Percentiles rank a stretch among this genome's conserved stretches.
Evolutionary conservation across 2,797 vertebrate genomes (phyloP).

Genomic region (Rhodeus uyekii): DNA sequence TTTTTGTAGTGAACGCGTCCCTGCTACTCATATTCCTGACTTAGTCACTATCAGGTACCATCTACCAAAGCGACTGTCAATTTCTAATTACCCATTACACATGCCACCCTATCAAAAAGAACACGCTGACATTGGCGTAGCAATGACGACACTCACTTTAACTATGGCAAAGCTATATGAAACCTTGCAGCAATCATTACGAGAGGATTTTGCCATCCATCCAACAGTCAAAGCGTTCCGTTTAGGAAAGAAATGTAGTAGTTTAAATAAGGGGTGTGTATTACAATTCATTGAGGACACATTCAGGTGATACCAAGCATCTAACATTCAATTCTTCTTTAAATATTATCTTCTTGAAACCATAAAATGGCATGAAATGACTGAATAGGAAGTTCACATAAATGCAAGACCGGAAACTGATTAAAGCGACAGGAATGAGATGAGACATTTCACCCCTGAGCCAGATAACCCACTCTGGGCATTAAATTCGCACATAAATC

Average conservation of each 20-base stretch:
- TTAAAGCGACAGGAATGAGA: constrained; percentile 18
- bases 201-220: constrained; percentile 11
- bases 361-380: not conserved
- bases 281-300: constrained; percentile 38
- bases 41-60: constrained; percentile 31
- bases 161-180: constrained; percentile 19
- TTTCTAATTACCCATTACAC: not conserved
- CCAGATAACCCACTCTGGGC: constrained; percentile 11
- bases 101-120: not conserved
- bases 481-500: not conserved
- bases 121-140: constrained; percentile 11
- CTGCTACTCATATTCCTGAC: constrained; percentile 6
- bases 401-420: not conserved
- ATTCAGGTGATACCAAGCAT: constrained; percentile 18
- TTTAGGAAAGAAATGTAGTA: constrained; percentile 13
- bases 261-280: constrained; percentile 12
- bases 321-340: constrained; percentile 28
- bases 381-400: constrained; percentile 1
- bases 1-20: constrained; percentile 27
- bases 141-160: not conserved
- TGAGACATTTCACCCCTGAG: constrained; percentile 21
- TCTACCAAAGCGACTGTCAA: constrained; percentile 19
- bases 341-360: not conserved
- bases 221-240: constrained; percentile 18
- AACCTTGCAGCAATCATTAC: constrained; percentile 10